These are phyloP conservation scores for Cyprinodon tularosa DNA, from an alignment of 2,113 vertebrate genomes.

Conservation along the genomic window DNA sequence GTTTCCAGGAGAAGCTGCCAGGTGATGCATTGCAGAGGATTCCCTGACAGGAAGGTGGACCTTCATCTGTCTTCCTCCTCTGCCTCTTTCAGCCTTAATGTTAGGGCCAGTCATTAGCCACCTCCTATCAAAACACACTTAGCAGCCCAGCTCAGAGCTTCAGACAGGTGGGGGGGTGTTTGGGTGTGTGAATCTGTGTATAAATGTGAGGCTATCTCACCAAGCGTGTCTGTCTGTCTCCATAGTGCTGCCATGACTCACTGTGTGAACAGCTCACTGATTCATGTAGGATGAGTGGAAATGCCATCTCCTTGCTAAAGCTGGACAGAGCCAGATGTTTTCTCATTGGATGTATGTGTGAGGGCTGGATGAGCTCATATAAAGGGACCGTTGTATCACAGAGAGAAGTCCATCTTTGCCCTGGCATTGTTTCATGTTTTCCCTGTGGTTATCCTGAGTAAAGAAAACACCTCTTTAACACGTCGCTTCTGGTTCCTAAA, in stretches of 20 bases:
- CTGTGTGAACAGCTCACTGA: slow-evolving; percentile 12
- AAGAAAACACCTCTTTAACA: slow-evolving; percentile 79
- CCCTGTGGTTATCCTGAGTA: slow-evolving; percentile 57
- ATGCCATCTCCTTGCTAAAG: slow-evolving; percentile 42
- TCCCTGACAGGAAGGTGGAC: slow-evolving; percentile 50
- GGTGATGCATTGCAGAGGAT: slow-evolving; percentile 59
- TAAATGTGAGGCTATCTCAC: slow-evolving; percentile 24
- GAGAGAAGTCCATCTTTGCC: slow-evolving; percentile 46
- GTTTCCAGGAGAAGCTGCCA: slow-evolving; percentile 70
- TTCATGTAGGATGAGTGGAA: slow-evolving; percentile 50
- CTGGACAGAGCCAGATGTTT: slow-evolving; percentile 54
- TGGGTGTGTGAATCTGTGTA: slow-evolving; percentile 34
- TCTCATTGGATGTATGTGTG: slow-evolving; percentile 49
- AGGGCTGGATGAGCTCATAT: slow-evolving; percentile 47
- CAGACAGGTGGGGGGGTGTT: slow-evolving; percentile 52
- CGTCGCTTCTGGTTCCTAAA: slow-evolving; percentile 78
- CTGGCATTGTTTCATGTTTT: slow-evolving; percentile 71
- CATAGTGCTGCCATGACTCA: slow-evolving; percentile 49
- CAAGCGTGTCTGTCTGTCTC: slow-evolving; percentile 46
- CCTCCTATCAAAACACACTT: slow-evolving; percentile 73
- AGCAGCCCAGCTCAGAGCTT: slow-evolving; percentile 47
- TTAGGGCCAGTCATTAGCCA: slow-evolving; percentile 59
- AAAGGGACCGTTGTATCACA: slow-evolving; percentile 66
- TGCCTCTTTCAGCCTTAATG: slow-evolving; percentile 54
- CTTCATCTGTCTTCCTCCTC: slow-evolving; percentile 65